phyloP scores from a whole-genome alignment of 2,888 invertebrate species.

The Limnephilus auricula region DNA sequence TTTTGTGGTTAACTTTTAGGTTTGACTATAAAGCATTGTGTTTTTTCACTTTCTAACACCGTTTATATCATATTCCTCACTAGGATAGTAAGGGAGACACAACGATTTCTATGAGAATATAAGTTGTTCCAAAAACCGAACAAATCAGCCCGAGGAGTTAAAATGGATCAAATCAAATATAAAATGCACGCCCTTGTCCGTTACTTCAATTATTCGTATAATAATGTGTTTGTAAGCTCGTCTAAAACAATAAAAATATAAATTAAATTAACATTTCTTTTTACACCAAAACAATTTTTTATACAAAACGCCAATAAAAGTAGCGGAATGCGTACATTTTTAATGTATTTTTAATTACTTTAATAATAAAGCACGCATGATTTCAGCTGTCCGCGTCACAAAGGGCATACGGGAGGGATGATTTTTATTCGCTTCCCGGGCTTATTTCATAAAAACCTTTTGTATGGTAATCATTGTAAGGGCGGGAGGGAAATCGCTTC shows the following conservation, averaged over 20 bases:
- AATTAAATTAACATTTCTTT: not conserved
- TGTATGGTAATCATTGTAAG: slow-evolving; percentile 68
- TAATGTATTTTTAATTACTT: slow-evolving; percentile 29
- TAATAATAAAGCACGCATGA: slow-evolving; percentile 46
- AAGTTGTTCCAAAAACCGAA: too few species aligned
- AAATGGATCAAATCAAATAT: too few species aligned
- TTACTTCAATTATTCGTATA: not conserved
- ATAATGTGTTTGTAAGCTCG: not conserved
- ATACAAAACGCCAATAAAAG: slow-evolving; percentile 11
- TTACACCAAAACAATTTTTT: not conserved
- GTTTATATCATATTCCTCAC: too few species aligned
- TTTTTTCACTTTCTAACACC: too few species aligned
- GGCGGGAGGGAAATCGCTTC: slow-evolving; percentile 72
- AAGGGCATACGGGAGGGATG: slow-evolving; percentile 59
- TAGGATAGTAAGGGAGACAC: too few species aligned
- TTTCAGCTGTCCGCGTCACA: slow-evolving; percentile 51
- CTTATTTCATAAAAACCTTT: slow-evolving; percentile 67
- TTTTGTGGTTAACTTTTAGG: too few species aligned
- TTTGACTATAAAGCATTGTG: too few species aligned
- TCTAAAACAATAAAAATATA: not conserved
- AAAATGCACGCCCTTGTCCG: too few species aligned
- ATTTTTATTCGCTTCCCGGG: slow-evolving; percentile 66
- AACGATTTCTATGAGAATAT: too few species aligned
- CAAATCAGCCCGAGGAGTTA: too few species aligned
- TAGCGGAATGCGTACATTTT: not conserved